Base-by-base conservation (phyloP, 2,113 vertebrate species). In the Malurus cyaneus region DNA sequence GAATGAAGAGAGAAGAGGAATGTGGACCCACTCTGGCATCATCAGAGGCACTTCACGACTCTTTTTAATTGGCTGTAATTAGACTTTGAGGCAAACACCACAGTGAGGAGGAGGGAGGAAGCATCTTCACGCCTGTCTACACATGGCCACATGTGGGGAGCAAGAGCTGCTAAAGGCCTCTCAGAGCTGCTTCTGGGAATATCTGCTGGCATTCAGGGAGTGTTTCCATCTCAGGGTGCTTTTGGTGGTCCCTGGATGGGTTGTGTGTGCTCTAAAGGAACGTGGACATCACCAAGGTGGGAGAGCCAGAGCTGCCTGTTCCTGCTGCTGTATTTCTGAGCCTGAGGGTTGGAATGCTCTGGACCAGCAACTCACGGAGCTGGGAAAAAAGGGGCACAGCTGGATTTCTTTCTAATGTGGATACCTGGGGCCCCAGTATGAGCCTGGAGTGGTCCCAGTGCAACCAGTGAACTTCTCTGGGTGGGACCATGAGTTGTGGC, bases 111-210 rank as follows among this genome's bases (percentile, higher is more conserved):
- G 41, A 59, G 65, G 7, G 47, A 24, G 46, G 17, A 72, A 71
- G 73, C 24, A 6, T 41, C 69, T 91, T 87, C 52, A 52, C 61
- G 47, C 69, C 72, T 47, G 69, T 29, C 67, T 3, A 1, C 57
- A 21, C 14, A 66, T 1, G 5, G 6, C 17, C 15, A 1, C 0
- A 0, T 23, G 4, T 9, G 26, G 9, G n/a, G 70, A 71, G 23
- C 3, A 19, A 32, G 34, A 18, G 29, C 62, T 57, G 36, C 14
- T 31, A 14, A 9, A 2, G 18, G 29, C 34, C 19, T 76, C 23
- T 34, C 49, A 53, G 69, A 64, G 24, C 42, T 57, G 21, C 34
- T 23, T 28, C 56, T 57, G 59, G 76, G 20, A 61, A 73, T 12
- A 41, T 18, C 50, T 77, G 26, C 17, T 57, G 54, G 14, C 24